These are phyloP conservation scores for Macrophya alboannulata DNA, from an alignment of 2,888 invertebrate genomes.

Conservation along the genomic window DNA sequence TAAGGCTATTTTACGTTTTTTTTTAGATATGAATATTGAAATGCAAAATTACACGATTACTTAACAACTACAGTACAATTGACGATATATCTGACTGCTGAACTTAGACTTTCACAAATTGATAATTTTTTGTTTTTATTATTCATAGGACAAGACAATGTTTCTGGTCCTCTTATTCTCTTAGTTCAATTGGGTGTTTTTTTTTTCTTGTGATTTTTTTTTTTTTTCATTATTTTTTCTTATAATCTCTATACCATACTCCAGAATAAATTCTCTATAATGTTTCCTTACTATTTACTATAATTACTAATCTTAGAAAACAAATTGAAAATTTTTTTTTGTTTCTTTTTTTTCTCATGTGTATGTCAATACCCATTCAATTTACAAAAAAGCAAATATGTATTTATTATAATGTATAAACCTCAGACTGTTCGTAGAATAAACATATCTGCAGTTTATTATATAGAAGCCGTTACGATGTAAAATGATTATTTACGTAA, in stretches of 20 bases:
- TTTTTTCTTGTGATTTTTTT: neutral
- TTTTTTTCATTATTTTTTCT: neutral
- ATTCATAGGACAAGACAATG: neutral
- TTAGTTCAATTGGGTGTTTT: conserved; percentile 27
- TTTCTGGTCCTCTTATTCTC: conserved; percentile 17
- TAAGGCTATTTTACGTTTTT: conserved; percentile 38
- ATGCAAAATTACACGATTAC: conserved; percentile 41
- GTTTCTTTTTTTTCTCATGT: neutral
- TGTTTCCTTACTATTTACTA: conserved; percentile 13
- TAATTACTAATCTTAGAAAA: conserved; percentile 2
- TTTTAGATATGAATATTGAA: conserved; percentile 47
- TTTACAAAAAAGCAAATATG: conserved; percentile 28
- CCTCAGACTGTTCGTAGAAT: conserved; percentile 37
- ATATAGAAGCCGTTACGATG: conserved; percentile 35
- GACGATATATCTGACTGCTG: conserved; percentile 40
- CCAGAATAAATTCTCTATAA: conserved; percentile 19
- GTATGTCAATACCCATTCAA: conserved; percentile 17
- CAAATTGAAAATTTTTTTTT: neutral
- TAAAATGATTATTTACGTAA: conserved; percentile 8
- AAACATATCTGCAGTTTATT: conserved; percentile 19
- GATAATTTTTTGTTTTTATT: conserved; percentile 5
- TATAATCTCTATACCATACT: conserved; percentile 10
- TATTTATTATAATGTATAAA: conserved; percentile 21
- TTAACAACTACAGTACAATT: conserved; percentile 51
- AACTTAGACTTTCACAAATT: conserved; percentile 49